Base-by-base conservation (phyloP, 1,140 invertebrate genomes). In the Drosophila arawakana region DNA sequence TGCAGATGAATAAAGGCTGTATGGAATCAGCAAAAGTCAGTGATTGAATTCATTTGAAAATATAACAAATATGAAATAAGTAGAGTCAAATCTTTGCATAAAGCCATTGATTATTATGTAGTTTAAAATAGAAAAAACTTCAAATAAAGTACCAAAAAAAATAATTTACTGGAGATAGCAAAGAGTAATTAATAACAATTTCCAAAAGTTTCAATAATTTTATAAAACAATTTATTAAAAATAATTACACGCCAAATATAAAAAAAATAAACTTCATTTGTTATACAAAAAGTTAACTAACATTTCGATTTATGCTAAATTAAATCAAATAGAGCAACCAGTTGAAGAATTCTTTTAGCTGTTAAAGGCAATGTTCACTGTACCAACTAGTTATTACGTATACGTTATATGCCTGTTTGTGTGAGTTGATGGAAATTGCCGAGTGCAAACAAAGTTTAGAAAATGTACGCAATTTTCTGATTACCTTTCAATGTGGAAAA, bases 401-500 rank as follows among this genome's bases (percentile, higher is more conserved):
- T 37, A 54, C 34, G 50, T 13, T 30, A 41, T 25, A 35, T 37
- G 13, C 18, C 0, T 39, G 25, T 30, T 7, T 47, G 10, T 21
- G 46, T 25, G 46, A 8, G n/a, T 37, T 61, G 34, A 10, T 37
- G 63, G 21, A 68, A 68, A 55, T 21, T 70, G 47, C 39, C 41
- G 35, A 41, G 47, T 21, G 49, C 13, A 65, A 65, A 65, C 49
- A 54, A 54, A 54, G 61, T 66, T 66, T 46, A 44, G 35, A 41
- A 73, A 57, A 57, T 21, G 37, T 50, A 11, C 9, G 35, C 46
- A 69, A 52, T 57, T 77, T 55, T 62, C 18, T 21, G 43, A 60
- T 50, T 55, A 71, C 66, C 69, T 72, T 55, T 37, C 41, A 54
- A 30, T 50, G 43, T 50, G 65, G 39, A 44, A 60, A 34, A 15